phyloP scores from a whole-genome alignment of 2,797 vertebrate genomes.

The Acipenser ruthenus region DNA sequence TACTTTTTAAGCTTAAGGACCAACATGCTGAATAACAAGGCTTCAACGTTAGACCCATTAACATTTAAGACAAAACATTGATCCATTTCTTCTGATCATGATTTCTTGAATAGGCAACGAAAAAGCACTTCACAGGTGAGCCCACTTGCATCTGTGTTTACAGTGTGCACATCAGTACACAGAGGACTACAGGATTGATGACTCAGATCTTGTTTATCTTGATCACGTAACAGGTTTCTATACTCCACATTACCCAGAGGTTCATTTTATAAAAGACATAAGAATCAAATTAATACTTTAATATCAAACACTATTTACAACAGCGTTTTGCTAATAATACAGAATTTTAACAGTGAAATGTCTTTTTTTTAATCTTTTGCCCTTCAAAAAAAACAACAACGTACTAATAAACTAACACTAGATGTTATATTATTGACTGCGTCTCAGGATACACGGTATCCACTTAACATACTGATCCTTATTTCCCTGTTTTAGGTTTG shows the following conservation, averaged over 20 bases:
- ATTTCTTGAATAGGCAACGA: constrained; percentile 8
- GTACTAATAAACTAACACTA: constrained; percentile 85
- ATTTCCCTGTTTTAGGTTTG: constrained; percentile 80
- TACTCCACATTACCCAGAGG: constrained; percentile 77
- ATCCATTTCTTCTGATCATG: constrained; percentile 27
- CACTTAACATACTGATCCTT: constrained; percentile 88
- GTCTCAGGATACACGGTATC: constrained; percentile 98
- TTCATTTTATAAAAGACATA: constrained; percentile 93
- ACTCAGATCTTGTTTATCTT: constrained; percentile 64
- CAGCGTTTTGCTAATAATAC: constrained; percentile 91
- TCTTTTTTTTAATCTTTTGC: constrained; percentile 61
- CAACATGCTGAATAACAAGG: constrained; percentile 38
- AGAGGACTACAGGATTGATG: constrained; percentile 52
- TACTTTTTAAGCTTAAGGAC: too few species aligned
- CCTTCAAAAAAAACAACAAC: constrained; percentile 89
- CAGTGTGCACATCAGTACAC: constrained; percentile 43
- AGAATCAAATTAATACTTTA: constrained; percentile 99
- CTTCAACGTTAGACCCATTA: constrained; percentile 53
- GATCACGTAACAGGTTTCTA: constrained; percentile 52
- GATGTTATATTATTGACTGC: constrained; percentile 88
- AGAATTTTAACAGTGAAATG: constrained; percentile 88
- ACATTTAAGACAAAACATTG: constrained; percentile 51
- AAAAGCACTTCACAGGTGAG: constrained; percentile 34
- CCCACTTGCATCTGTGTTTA: constrained; percentile 38
- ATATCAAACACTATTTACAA: constrained; percentile 99